Evolutionary conservation across 2,888 invertebrate species (phyloP).

Genomic region (Zonitis immaculata): DNA sequence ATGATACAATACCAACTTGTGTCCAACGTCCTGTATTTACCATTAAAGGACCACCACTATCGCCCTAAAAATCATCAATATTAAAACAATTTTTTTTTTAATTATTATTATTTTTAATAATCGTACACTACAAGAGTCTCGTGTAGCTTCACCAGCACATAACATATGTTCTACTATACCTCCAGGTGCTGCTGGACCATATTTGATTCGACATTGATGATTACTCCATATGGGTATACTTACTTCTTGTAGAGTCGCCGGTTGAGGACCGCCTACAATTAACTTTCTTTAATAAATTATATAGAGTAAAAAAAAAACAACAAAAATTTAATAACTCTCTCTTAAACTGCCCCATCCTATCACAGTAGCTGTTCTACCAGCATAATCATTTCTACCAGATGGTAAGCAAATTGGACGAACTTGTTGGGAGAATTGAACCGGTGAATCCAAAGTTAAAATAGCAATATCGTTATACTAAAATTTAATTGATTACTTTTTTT

Average conservation of each 20-base stretch:
- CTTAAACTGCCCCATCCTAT: slow-evolving; percentile 85
- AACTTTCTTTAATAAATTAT: no score
- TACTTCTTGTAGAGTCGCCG: slow-evolving; percentile 75
- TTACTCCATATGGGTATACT: slow-evolving; percentile 81
- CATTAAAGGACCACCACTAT: slow-evolving; percentile 85
- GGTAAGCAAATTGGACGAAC: slow-evolving; percentile 79
- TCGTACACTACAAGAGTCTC: slow-evolving; percentile 86
- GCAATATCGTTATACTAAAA: slow-evolving; percentile 79
- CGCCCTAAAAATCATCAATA: slow-evolving; percentile 58
- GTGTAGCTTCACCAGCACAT: slow-evolving; percentile 78
- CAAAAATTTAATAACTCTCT: no score
- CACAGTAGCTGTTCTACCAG: slow-evolving; percentile 70
- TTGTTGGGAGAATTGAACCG: slow-evolving; percentile 65
- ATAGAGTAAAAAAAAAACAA: no score
- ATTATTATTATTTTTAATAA: no score
- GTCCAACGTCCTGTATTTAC: slow-evolving; percentile 72
- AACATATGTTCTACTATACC: slow-evolving; percentile 85
- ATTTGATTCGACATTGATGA: slow-evolving; percentile 69
- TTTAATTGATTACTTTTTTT: slow-evolving; percentile 7
- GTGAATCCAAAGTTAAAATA: slow-evolving; percentile 71
- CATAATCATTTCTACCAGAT: slow-evolving; percentile 54
- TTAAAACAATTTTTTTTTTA: no score
- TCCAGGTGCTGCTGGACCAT: slow-evolving; percentile 81
- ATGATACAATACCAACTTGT: slow-evolving; percentile 83
- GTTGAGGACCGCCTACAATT: slow-evolving; percentile 71